Percentiles rank a stretch among this genome's conserved stretches.
phyloP scores from a whole-genome alignment of 2,797 vertebrate species.

The Astyanax mexicanus region DNA sequence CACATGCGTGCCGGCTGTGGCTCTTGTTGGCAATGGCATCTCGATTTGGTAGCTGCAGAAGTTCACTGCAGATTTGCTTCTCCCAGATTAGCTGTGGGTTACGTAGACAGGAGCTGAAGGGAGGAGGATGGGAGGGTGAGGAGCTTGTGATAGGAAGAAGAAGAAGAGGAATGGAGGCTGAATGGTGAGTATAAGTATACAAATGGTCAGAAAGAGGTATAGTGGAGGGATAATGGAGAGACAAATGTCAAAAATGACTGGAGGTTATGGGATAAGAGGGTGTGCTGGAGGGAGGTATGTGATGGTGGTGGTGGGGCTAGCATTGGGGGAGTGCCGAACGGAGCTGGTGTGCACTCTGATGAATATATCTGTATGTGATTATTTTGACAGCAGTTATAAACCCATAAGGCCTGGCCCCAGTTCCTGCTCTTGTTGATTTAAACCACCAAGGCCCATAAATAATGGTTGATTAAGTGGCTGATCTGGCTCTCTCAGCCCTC shows the following conservation, averaged over 20 bases:
- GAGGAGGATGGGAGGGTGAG: constrained; percentile 15
- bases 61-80: neutral
- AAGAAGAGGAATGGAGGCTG: neutral
- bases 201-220: neutral
- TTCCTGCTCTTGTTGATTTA: constrained; percentile 74
- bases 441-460: constrained; percentile 72
- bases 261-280: constrained; percentile 19
- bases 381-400: constrained; percentile 76
- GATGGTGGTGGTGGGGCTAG: constrained; percentile 6
- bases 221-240: constrained; percentile 3
- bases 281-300: neutral
- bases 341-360: constrained; percentile 64
- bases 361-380: constrained; percentile 74
- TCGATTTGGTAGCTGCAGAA: constrained; percentile 17
- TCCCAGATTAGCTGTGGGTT: neutral
- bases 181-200: neutral
- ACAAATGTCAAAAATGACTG: constrained; percentile 39
- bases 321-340: constrained; percentile 33
- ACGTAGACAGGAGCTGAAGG: neutral
- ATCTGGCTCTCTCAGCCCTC: constrained; percentile 61
- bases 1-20: constrained; percentile 14
- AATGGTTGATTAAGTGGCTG: constrained; percentile 72
- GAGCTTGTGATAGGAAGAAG: neutral
- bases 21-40: constrained; percentile 18
- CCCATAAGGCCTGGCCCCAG: constrained; percentile 69